Evolutionary conservation across 2,888 invertebrate species (phyloP), one percentile per base, ranked within the genome.

Genomic region (Ctenicera cuprea): DNA sequence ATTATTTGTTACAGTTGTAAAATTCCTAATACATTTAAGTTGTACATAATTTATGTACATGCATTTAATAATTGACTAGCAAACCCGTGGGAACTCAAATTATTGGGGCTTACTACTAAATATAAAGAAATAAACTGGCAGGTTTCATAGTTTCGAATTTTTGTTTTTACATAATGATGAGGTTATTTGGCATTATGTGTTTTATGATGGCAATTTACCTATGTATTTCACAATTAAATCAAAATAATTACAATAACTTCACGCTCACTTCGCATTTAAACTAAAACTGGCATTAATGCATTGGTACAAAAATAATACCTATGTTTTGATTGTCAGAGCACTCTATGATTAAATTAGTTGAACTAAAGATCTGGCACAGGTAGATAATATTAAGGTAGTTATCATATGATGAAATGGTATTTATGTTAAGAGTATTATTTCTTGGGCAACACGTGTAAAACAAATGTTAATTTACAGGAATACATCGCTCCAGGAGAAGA

Each of bases 401-500:
- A 33, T 33, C 5, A 9, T 1, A 33, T 33, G 33, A 9, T 41
- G 3, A n/a, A 41, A 41, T 14, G 41, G 3, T 41, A 14, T 41
- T 41, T 41, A 14, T 41, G 14, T 0, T 14, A 41, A 7, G 14
- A 41, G n/a, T 14, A 41, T 41, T 41, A n/a, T 3, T 20, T 50
- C 9, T n/a, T n/a, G n/a, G n/a, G n/a, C 16, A 18, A 3, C n/a
- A 1, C 9, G 48, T 16, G 16, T 20, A 2, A 50, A 54, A 26
- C 0, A n/a, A 14, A 22, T 52, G 20, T 50, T 5, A 37, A 79
- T 80, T 84, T 66, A 14, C 77, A 89, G 89, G 89, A 89, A 77
- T 86, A 87, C 82, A 83, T 87, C 9, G 85, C 83, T 80, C 82
- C 86, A 20, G 89, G 89, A 7, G 86, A 90, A 76, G 88, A 89